Conservation (phyloP, 1,140 invertebrate genomes). For the Fopius arisanus region DNA sequence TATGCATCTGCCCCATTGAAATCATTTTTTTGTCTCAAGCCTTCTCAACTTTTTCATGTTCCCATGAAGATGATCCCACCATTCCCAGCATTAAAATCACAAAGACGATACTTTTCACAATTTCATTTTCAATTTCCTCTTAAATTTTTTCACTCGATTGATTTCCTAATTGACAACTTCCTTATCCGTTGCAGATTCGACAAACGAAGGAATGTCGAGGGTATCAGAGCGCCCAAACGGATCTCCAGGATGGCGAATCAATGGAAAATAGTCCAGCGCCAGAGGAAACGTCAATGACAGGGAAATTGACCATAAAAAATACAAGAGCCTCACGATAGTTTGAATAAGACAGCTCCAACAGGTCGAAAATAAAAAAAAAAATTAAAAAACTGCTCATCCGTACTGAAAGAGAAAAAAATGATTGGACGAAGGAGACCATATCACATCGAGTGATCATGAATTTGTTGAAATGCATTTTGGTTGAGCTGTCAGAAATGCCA, state of each 20-base stretch:
- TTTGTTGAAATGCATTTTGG: background rate
- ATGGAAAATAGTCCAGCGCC: slow-evolving; percentile 9
- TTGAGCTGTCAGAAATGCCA: slow-evolving; percentile 60
- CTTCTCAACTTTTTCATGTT: too few species aligned
- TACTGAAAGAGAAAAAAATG: too few species aligned
- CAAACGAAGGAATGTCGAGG: slow-evolving; percentile 30
- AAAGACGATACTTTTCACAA: too few species aligned
- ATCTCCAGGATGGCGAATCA: slow-evolving; percentile 26
- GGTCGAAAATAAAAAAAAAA: too few species aligned
- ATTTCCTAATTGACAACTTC: background rate
- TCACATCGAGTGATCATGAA: background rate
- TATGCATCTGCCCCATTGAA: background rate
- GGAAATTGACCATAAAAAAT: background rate
- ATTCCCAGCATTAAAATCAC: too few species aligned
- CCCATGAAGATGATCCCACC: too few species aligned
- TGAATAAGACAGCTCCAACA: too few species aligned
- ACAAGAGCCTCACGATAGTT: too few species aligned
- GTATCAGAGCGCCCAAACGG: slow-evolving; percentile 18
- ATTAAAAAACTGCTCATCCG: too few species aligned
- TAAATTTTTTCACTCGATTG: too few species aligned
- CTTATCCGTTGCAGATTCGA: slow-evolving; percentile 34
- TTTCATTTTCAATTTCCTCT: too few species aligned
- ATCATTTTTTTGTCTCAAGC: background rate
- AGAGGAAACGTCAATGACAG: background rate
- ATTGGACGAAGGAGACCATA: background rate